These are phyloP conservation scores for Antigone vipio DNA, from an alignment of 2,113 vertebrate genomes.

Conservation along the genomic window DNA sequence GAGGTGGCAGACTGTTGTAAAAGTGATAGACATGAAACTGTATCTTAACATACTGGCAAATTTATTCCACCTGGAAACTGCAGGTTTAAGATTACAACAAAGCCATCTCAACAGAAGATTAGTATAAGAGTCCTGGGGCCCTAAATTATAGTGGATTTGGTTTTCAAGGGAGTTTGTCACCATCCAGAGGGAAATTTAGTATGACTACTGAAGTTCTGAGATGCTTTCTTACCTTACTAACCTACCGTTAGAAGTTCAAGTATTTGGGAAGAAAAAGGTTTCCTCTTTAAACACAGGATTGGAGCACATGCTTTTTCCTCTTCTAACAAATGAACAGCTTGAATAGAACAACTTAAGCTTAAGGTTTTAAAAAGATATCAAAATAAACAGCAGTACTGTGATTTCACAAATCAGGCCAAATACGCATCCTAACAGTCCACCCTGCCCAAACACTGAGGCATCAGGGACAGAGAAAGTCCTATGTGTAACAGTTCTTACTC, in stretches of 20 bases:
- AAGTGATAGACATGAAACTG: neutral
- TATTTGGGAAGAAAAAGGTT: neutral
- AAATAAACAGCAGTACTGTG: neutral
- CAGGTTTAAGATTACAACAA: neutral
- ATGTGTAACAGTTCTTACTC: neutral
- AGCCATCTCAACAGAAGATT: neutral
- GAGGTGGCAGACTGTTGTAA: neutral
- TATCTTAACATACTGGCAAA: neutral
- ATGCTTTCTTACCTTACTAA: neutral
- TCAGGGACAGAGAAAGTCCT: neutral
- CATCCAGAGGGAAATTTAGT: neutral
- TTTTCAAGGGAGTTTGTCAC: neutral
- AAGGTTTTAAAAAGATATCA: neutral
- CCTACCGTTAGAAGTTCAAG: neutral
- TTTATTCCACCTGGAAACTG: neutral
- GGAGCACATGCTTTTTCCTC: neutral
- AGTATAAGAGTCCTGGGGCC: neutral
- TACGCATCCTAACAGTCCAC: neutral
- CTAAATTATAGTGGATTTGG: neutral
- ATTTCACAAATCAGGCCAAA: neutral
- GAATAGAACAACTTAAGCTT: neutral
- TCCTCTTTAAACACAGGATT: neutral
- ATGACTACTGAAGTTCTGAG: neutral
- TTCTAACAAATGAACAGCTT: neutral
- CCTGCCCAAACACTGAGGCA: neutral